These are phyloP conservation scores for Tetropium fuscum DNA, from an alignment of 2,888 invertebrate species.

Conservation along the genomic window DNA sequence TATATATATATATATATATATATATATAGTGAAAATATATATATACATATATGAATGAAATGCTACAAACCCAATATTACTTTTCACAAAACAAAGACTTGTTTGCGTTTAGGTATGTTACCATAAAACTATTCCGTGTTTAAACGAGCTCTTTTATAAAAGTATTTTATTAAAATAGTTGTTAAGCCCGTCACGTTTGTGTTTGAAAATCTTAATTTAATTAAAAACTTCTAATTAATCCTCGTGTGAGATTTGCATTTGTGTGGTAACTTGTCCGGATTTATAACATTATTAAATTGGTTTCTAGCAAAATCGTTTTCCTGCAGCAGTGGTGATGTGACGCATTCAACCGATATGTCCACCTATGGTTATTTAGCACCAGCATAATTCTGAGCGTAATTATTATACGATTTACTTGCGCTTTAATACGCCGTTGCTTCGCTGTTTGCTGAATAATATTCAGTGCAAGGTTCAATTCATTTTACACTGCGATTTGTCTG, in stretches of 20 bases:
- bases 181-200: neutral
- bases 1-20: too few relatives aligned
- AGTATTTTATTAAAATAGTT: neutral
- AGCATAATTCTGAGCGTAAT: constrained; percentile 13
- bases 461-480: constrained; percentile 15
- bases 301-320: constrained; percentile 1
- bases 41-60: too few relatives aligned
- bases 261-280: neutral
- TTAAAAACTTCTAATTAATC: constrained; percentile 6
- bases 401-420: constrained; percentile 22
- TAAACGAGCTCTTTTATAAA: neutral
- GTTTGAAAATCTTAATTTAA: neutral
- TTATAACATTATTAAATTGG: constrained; percentile 5
- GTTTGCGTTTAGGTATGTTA: too few relatives aligned
- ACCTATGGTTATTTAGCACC: constrained; percentile 9
- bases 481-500: constrained; percentile 2
- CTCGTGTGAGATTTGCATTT: neutral
- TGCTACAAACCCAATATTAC: too few relatives aligned
- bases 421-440: constrained; percentile 5
- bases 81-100: too few relatives aligned
- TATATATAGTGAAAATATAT: too few relatives aligned
- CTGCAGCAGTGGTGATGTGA: neutral
- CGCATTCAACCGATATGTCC: constrained; percentile 8
- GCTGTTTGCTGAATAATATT: constrained; percentile 6
- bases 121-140: too few relatives aligned